phyloP scores from a whole-genome alignment of 2,888 invertebrate species.

The Mellilla xanthometata region DNA sequence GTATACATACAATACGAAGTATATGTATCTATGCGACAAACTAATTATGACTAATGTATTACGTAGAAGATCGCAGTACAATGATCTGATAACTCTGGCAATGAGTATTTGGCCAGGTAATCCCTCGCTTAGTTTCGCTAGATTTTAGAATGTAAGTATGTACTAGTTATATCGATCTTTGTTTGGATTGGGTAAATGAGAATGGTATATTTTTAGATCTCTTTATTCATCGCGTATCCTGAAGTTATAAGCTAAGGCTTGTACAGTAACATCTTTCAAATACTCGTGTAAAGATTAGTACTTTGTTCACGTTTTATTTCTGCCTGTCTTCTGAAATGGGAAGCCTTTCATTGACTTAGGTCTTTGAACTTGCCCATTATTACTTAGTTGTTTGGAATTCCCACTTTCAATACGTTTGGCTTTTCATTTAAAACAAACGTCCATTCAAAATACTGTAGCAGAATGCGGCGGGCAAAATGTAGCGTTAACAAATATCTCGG shows the following conservation, averaged over 20 bases:
- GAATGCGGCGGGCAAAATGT: constrained; percentile 22
- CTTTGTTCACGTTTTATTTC: no score
- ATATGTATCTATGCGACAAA: not conserved
- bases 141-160: not conserved
- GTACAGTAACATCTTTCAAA: no score
- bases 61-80: constrained; percentile 39
- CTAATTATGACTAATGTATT: constrained; percentile 23
- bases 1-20: no score
- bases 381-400: no score
- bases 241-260: no score
- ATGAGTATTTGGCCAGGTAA: constrained; percentile 2
- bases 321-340: no score
- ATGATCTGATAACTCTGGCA: constrained; percentile 43
- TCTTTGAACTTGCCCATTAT: no score
- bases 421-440: no score
- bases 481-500: constrained; percentile 36
- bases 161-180: constrained; percentile 1
- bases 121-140: not conserved
- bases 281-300: no score
- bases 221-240: constrained; percentile 8
- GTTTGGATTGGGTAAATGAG: not conserved
- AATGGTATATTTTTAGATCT: constrained; percentile 11
- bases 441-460: no score
- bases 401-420: no score
- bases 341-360: no score